These are phyloP conservation scores for Empis stercorea DNA, from an alignment of 2,888 invertebrate genomes.

Conservation along the genomic window DNA sequence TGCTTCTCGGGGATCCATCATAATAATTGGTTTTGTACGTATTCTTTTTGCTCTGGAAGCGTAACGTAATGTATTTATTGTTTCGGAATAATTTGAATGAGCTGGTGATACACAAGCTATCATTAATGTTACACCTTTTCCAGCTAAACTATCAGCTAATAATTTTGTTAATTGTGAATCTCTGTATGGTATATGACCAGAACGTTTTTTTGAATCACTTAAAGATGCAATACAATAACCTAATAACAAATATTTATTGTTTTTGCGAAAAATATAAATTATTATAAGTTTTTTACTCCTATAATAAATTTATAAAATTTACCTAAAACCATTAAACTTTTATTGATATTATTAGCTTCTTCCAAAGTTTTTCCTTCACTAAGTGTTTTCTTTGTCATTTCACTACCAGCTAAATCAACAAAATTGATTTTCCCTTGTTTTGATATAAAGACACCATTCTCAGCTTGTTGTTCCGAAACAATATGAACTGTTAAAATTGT, in stretches of 20 bases:
- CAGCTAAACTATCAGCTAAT: conserved; percentile 83
- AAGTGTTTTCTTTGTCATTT: conserved; percentile 85
- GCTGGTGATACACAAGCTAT: conserved; percentile 91
- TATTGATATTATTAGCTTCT: conserved; percentile 93
- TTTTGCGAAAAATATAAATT: too few relatives aligned
- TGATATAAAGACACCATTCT: conserved; percentile 72
- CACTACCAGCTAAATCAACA: conserved; percentile 92
- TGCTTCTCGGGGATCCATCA: conserved; percentile 91
- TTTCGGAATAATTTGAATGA: conserved; percentile 72
- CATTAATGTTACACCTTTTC: conserved; percentile 90
- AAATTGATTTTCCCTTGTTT: conserved; percentile 92
- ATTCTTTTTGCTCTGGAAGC: conserved; percentile 87
- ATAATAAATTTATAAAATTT: too few relatives aligned
- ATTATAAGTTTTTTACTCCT: too few relatives aligned
- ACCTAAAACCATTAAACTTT: conserved; percentile 89
- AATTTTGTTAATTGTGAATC: conserved; percentile 91
- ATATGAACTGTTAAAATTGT: conserved; percentile 70
- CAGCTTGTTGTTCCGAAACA: conserved; percentile 69
- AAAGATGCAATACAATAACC: conserved; percentile 91
- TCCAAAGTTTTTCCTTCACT: conserved; percentile 78
- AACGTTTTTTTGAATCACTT: conserved; percentile 64
- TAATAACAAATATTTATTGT: conserved; percentile 28
- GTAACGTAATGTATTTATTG: conserved; percentile 82
- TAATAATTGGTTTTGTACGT: conserved; percentile 80
- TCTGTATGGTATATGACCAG: conserved; percentile 83